Base-by-base conservation (phyloP, 2,888 invertebrate species). In the Peribatodes rhomboidaria region DNA sequence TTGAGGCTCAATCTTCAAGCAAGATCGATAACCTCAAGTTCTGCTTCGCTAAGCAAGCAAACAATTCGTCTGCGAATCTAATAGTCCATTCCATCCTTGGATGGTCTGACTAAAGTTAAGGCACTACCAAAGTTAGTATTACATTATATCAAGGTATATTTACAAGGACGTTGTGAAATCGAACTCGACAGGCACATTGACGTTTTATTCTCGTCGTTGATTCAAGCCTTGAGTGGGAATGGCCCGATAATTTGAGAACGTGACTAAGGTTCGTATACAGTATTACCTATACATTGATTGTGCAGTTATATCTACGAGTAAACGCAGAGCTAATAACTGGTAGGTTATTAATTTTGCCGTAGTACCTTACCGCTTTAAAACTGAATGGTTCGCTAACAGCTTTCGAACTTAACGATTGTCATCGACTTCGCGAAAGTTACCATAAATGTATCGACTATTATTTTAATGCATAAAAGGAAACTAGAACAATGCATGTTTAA, bases 11-110 rank as follows among this genome's bases (percentile, higher is more conserved):
- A 6, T 2, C 27, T 27, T 14, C 41, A 22, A 22, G 9, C 41
- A 14, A 39, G 27, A 55, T 27, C 33, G 18, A 33, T 55, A 55
- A 37, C 7, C 46, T 7, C 57, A 47, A 47, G 39, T 57, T 35
- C 27, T 57, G 47, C 47, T 20, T 57, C 54, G 42, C 54, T 42
- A 42, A 54, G 54, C 42, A 42, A 41, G 42, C 53, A 53, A 53
- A 41, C 53, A 27, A 53, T 27, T 31, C 1, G 54, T 9, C 47
- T 47, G 33, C 11, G 9, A 42, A 54, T 33, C 42, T 3, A 31
- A 42, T 54, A 31, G 39, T 27, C 54, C 16, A 42, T 54, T 27
- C 49, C 11, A 31, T 54, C 22, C 18, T 16, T 39, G 10, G n/a
- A 22, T 20, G 9, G n/a, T n/a, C 16, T 7, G 31, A 54, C 31